phyloP scores from a whole-genome alignment of 2,113 vertebrate species.

The Struthidea cinerea region DNA sequence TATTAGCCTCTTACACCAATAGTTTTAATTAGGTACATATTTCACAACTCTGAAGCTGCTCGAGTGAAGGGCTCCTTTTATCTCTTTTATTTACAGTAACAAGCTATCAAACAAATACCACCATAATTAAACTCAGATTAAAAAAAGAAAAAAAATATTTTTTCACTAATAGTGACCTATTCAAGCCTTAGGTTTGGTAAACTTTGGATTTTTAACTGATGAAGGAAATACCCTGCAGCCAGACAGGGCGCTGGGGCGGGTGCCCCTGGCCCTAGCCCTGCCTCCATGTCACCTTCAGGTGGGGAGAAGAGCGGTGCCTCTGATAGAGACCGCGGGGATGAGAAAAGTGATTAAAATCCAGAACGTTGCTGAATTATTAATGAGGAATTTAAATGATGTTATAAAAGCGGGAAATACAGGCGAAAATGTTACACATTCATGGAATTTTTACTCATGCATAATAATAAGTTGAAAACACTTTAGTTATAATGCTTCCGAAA shows the following conservation, averaged over 20 bases:
- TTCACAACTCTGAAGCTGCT: conserved; percentile 91
- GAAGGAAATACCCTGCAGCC: conserved; percentile 1
- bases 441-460: conserved; percentile 76
- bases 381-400: conserved; percentile 78
- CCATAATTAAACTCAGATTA: conserved; percentile 76
- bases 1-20: conserved; percentile 98
- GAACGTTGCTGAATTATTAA: conserved; percentile 77
- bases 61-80: conserved; percentile 87
- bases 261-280: background rate
- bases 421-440: conserved; percentile 79
- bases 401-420: conserved; percentile 72
- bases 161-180: conserved; percentile 57
- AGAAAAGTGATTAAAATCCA: conserved; percentile 80
- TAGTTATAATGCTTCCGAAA: conserved; percentile 51
- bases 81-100: conserved; percentile 90
- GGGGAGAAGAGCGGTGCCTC: background rate
- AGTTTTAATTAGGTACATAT: conserved; percentile 99
- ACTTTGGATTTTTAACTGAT: conserved; percentile 21
- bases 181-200: conserved; percentile 52
- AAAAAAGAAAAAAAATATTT: background rate
- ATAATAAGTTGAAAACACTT: conserved; percentile 74
- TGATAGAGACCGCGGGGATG: conserved; percentile 61
- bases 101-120: conserved; percentile 78
- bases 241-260: background rate
- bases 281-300: conserved; percentile 72